Evolutionary conservation across 2,888 invertebrate genomes (phyloP).

Genomic region (Acleris emargana): DNA sequence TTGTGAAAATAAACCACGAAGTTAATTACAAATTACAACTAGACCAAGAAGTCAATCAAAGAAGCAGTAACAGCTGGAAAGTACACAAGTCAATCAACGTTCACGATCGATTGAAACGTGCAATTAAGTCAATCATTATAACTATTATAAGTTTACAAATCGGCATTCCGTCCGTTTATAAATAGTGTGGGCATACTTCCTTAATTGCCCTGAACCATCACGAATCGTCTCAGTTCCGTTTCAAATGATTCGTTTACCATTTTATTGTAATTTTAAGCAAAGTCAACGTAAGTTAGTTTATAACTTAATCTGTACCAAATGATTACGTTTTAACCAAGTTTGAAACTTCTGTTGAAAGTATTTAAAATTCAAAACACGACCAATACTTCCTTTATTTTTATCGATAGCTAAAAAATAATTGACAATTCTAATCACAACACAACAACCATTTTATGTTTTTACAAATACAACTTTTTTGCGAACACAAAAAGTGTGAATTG

Average conservation of each 20-base stretch:
- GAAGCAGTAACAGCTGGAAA: slow-evolving; percentile 13
- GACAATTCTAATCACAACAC: no score
- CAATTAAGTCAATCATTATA: slow-evolving; percentile 29
- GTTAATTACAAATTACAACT: no score
- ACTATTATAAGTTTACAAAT: slow-evolving; percentile 27
- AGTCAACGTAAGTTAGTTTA: not conserved
- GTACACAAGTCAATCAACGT: slow-evolving; percentile 15
- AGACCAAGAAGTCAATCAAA: slow-evolving; percentile 2
- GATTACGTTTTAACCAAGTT: no score
- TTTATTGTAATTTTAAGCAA: slow-evolving; percentile 6
- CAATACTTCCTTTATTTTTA: no score
- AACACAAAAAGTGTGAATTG: no score
- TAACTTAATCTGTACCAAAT: not conserved
- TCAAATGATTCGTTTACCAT: slow-evolving; percentile 26
- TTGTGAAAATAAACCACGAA: no score
- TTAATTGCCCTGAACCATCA: slow-evolving; percentile 31
- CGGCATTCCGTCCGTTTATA: slow-evolving; percentile 27
- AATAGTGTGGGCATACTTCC: slow-evolving; percentile 17
- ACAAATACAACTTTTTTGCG: no score
- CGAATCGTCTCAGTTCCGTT: slow-evolving; percentile 27
- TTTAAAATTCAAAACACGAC: no score
- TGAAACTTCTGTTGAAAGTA: no score
- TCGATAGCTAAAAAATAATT: no score
- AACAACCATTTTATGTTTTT: no score
- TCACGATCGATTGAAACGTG: slow-evolving; percentile 20